Conservation (phyloP, 2,113 vertebrate genomes). For the Holacanthus passer region DNA sequence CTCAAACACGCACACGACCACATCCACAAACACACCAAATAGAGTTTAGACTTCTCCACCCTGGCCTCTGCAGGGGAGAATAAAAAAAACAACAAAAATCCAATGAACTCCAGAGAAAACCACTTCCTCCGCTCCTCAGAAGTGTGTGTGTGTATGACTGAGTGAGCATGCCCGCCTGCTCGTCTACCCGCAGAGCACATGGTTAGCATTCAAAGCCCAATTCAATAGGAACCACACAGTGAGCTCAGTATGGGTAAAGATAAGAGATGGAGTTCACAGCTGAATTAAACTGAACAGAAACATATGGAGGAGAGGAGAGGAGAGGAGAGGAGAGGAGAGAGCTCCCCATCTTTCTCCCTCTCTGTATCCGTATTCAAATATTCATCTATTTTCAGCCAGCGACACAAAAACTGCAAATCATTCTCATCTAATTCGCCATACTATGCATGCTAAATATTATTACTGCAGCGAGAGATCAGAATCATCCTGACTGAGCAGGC, state of each 20-base stretch:
- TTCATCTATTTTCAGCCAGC: slow-evolving; percentile 14
- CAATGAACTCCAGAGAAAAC: slow-evolving; percentile 73
- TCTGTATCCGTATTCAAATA: slow-evolving; percentile 1
- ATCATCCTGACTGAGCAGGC: slow-evolving; percentile 50
- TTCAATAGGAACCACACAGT: slow-evolving; percentile 78
- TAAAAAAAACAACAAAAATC: slow-evolving; percentile 52
- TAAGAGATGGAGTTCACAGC: slow-evolving; percentile 62
- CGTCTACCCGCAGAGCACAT: slow-evolving; percentile 72
- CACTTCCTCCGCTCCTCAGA: slow-evolving; percentile 69
- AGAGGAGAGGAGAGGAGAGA: background rate
- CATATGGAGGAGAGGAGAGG: slow-evolving; percentile 47
- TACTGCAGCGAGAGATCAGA: slow-evolving; percentile 59
- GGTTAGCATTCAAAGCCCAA: slow-evolving; percentile 76
- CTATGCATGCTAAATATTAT: slow-evolving; percentile 33
- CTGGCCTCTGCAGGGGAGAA: slow-evolving; percentile 59
- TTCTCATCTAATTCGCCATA: slow-evolving; percentile 44
- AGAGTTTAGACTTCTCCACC: slow-evolving; percentile 49
- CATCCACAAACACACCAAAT: slow-evolving; percentile 31
- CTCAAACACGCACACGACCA: slow-evolving; percentile 14
- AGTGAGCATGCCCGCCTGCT: slow-evolving; percentile 50
- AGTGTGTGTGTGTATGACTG: slow-evolving; percentile 31
- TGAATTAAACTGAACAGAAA: slow-evolving; percentile 69
- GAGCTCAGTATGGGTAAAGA: slow-evolving; percentile 64
- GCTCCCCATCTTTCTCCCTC: background rate
- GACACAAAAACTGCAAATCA: slow-evolving; percentile 24